These are phyloP conservation scores for Ectemnius continuus DNA, from an alignment of 2,888 invertebrate genomes.

Conservation along the genomic window DNA sequence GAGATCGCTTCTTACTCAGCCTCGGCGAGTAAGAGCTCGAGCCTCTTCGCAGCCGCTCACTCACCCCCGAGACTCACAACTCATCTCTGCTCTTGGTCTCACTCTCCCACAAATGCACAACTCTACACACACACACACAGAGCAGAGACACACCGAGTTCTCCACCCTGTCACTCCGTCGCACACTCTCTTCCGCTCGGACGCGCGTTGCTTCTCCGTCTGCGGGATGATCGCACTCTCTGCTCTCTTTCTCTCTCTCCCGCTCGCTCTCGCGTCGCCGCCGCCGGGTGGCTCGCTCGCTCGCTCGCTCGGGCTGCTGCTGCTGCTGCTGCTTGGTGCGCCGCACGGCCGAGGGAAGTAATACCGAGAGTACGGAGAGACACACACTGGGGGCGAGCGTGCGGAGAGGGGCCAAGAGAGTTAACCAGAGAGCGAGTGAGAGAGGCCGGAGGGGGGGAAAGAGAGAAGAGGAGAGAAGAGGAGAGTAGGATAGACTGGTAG, in stretches of 20 bases:
- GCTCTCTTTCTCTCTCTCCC: conserved; percentile 8
- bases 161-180: conserved; percentile 8
- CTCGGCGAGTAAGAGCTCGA: not conserved
- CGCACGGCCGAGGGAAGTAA: no score
- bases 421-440: not conserved
- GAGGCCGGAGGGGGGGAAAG: not conserved
- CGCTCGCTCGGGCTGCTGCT: conserved; percentile 11
- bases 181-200: conserved; percentile 14
- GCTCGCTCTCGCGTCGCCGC: not conserved
- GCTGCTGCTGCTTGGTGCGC: conserved; percentile 12
- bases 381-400: no score
- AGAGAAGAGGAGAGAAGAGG: not conserved
- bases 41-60: not conserved
- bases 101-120: no score
- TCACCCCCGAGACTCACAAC: not conserved
- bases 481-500: not conserved
- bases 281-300: not conserved
- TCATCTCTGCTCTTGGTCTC: conserved; percentile 5
- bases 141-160: not conserved
- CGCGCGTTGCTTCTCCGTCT: conserved; percentile 16
- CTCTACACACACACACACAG: no score
- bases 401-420: not conserved
- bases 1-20: not conserved
- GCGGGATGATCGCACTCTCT: conserved; percentile 4
- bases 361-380: no score